Evolutionary conservation across 2,888 invertebrate species (phyloP).

Genomic region (Empis livida): DNA sequence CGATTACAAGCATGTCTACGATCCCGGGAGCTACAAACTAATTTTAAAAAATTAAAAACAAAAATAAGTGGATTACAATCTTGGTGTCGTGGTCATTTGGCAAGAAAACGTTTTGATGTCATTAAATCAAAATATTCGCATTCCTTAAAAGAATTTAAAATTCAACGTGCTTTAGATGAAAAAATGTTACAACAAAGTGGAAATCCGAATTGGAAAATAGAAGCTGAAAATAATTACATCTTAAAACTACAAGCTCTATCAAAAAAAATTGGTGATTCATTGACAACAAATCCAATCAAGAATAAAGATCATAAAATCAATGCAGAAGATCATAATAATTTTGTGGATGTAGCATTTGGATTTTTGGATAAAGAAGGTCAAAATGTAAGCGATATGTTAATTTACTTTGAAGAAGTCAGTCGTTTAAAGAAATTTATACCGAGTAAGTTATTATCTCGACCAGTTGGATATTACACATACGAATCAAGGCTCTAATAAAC

Average conservation of each 20-base stretch:
- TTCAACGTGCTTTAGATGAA: conserved; percentile 44
- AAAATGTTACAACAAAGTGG: conserved; percentile 47
- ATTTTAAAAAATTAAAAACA: conserved; percentile 55
- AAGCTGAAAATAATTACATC: conserved; percentile 57
- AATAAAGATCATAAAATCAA: conserved; percentile 20
- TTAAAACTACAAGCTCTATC: conserved; percentile 53
- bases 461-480: conserved; percentile 22
- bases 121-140: conserved; percentile 24
- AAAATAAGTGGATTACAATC: conserved; percentile 60
- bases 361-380: conserved; percentile 45
- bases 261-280: conserved; percentile 34
- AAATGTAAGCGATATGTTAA: conserved; percentile 35
- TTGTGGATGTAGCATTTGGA: conserved; percentile 55
- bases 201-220: conserved; percentile 47
- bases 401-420: conserved; percentile 31
- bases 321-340: conserved; percentile 43
- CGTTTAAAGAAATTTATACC: conserved; percentile 29
- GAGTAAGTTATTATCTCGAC: conserved; percentile 33
- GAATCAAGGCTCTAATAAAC: conserved; percentile 17
- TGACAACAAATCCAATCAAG: conserved; percentile 25
- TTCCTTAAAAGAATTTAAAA: conserved; percentile 14
- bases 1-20: conserved; percentile 73
- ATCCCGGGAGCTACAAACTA: conserved; percentile 57
- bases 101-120: conserved; percentile 31
- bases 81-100: conserved; percentile 59